These are phyloP conservation scores for Ferrisia virgata DNA, from an alignment of 2,888 invertebrate genomes.

Conservation along the genomic window DNA sequence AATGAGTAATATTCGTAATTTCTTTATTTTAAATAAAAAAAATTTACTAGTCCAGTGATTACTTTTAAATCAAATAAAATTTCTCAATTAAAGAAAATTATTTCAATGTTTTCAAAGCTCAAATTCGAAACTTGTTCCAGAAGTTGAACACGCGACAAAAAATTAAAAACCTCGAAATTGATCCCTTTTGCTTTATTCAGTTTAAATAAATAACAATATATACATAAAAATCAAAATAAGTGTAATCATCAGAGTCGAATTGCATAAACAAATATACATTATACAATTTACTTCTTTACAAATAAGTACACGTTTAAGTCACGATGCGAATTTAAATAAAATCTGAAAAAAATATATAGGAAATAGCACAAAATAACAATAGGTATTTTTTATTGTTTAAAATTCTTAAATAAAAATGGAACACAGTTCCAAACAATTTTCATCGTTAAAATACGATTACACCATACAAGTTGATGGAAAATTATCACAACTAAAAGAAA, in stretches of 20 bases:
- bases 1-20: too few species aligned
- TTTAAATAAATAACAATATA: constrained; percentile 25
- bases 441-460: constrained; percentile 43
- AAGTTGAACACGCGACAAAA: neutral
- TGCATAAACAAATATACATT: constrained; percentile 34
- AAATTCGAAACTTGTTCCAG: too few species aligned
- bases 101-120: too few species aligned
- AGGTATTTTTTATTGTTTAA: constrained; percentile 35
- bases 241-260: constrained; percentile 35
- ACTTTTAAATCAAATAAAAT: too few species aligned
- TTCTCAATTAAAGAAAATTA: too few species aligned
- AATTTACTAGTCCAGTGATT: too few species aligned
- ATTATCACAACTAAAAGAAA: constrained; percentile 37
- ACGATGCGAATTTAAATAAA: constrained; percentile 19
- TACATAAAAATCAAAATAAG: constrained; percentile 32
- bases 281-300: constrained; percentile 23
- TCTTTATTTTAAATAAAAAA: too few species aligned
- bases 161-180: neutral
- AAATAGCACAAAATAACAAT: constrained; percentile 33
- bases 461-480: constrained; percentile 20
- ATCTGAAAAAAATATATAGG: neutral
- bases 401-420: constrained; percentile 13
- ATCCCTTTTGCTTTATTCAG: constrained; percentile 24
- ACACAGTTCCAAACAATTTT: constrained; percentile 33
- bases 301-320: constrained; percentile 17